A percentile compares a stretch with the other conserved stretches of the same genome.
Conservation (phyloP, 2,113 vertebrate species). For the Prionailurus bengalensis region DNA sequence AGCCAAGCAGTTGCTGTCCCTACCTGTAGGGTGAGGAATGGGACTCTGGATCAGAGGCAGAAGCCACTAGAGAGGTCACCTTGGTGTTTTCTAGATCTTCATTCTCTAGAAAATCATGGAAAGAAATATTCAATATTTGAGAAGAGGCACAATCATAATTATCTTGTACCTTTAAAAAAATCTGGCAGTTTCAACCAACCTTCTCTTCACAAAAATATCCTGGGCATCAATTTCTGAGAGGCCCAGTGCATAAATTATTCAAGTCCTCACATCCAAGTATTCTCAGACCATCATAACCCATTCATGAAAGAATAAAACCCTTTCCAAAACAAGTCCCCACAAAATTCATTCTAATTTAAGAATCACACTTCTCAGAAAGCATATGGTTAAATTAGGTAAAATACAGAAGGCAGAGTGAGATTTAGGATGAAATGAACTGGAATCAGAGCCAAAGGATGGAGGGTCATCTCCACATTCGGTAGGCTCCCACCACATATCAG, state of each 20-base stretch:
- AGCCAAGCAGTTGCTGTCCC: constrained; percentile 54
- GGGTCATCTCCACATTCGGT: background rate
- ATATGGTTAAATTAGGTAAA: constrained; percentile 25
- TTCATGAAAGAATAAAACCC: background rate
- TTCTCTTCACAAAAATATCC: constrained; percentile 51
- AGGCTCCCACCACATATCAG: background rate
- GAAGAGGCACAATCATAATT: constrained; percentile 35
- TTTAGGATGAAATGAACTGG: background rate
- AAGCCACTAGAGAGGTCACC: background rate
- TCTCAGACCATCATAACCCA: constrained; percentile 23
- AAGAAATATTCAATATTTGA: constrained; percentile 60
- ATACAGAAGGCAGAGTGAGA: background rate
- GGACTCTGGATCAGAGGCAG: constrained; percentile 66
- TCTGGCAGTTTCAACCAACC: constrained; percentile 40
- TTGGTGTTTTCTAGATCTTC: constrained; percentile 81
- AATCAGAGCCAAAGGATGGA: background rate
- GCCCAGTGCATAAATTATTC: constrained; percentile 41
- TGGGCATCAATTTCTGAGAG: constrained; percentile 34
- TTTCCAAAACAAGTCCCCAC: constrained; percentile 42
- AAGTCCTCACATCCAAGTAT: constrained; percentile 48
- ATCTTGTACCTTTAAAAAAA: background rate
- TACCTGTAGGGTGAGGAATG: constrained; percentile 83
- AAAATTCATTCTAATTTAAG: constrained; percentile 54
- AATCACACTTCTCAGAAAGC: constrained; percentile 40
- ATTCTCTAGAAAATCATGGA: constrained; percentile 82